Percentiles rank a stretch among this genome's conserved stretches.
phyloP scores from a whole-genome alignment of 2,888 invertebrate species.

The Eilema griseolum region DNA sequence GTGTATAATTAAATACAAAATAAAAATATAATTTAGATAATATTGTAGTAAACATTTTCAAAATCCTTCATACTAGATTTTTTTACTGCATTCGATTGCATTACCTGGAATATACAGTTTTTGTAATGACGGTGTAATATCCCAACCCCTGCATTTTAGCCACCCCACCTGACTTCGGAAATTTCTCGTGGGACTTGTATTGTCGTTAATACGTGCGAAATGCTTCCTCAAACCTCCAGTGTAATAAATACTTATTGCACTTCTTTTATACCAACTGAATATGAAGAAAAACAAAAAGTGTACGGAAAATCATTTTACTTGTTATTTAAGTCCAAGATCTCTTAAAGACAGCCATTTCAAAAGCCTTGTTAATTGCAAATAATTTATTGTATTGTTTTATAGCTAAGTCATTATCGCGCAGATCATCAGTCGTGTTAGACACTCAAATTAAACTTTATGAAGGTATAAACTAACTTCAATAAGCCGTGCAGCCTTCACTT shows the following conservation, averaged over 20 bases:
- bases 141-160: slow-evolving; percentile 63
- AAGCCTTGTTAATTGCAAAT: slow-evolving; percentile 3
- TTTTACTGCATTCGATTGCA: slow-evolving; percentile 59
- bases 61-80: too few species aligned
- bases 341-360: background rate
- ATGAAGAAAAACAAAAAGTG: slow-evolving; percentile 4
- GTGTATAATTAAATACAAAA: too few species aligned
- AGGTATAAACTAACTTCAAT: slow-evolving; percentile 33
- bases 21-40: too few species aligned
- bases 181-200: slow-evolving; percentile 79
- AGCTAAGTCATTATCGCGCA: slow-evolving; percentile 39
- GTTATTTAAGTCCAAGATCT: background rate
- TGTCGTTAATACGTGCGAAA: slow-evolving; percentile 74
- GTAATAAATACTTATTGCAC: slow-evolving; percentile 51
- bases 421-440: slow-evolving; percentile 37
- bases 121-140: slow-evolving; percentile 61
- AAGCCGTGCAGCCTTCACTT: slow-evolving; percentile 32
- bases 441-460: slow-evolving; percentile 30
- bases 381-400: slow-evolving; percentile 40
- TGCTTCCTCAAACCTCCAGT: slow-evolving; percentile 56
- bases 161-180: slow-evolving; percentile 72
- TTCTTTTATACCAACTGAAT: slow-evolving; percentile 19
- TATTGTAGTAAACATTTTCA: too few species aligned
- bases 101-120: slow-evolving; percentile 59
- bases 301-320: background rate